Evolutionary conservation across 2,113 vertebrate genomes (phyloP), one percentile per base, ranked within the genome.

Genomic region (Podilymbus podiceps): DNA sequence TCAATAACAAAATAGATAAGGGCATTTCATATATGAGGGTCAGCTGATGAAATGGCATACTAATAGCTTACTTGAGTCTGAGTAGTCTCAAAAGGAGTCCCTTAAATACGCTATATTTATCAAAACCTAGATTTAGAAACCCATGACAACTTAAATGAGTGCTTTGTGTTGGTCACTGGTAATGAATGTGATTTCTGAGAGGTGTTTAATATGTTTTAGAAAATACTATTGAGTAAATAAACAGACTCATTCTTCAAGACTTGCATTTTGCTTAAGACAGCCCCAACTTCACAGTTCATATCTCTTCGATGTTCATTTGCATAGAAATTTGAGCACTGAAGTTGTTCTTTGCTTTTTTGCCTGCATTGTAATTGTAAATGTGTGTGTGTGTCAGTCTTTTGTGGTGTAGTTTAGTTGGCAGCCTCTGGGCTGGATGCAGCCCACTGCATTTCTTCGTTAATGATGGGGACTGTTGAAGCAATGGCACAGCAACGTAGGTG

Each of bases 201-300:
- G 59, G 42, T 0, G 0, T 24, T 60, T 23, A 23, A 5, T 46
- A 5, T 69, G 17, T 85, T 67, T 85, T 59, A 78, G 38, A 25
- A 87, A 81, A 58, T 46, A 7, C 25, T 83, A 1, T 17, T 64
- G 30, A 63, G 72, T 50, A 82, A 89, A 55, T 25, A 82, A 84
- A 42, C 52, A 49, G 24, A 28, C 27, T 67, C 1, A 27, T 63
- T 89, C 19, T 72, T 58, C 9, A 58, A 77, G 76, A n/a, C 40
- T 59, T 89, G 16, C 0, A 5, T 88, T 85, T 92, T 71, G 15
- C 53, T 58, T 30, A 64, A 80, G 50, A 42, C n/a, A 69, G 38
- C 60, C 10, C 6, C 59, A 12, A 50, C 35, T 23, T 67, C 11
- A 25, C n/a, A 50, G 44, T 55, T 87, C 5, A 3, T 68, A 7